Base-by-base conservation (phyloP, 2,113 vertebrate species). In the Oreotrochilus melanogaster region DNA sequence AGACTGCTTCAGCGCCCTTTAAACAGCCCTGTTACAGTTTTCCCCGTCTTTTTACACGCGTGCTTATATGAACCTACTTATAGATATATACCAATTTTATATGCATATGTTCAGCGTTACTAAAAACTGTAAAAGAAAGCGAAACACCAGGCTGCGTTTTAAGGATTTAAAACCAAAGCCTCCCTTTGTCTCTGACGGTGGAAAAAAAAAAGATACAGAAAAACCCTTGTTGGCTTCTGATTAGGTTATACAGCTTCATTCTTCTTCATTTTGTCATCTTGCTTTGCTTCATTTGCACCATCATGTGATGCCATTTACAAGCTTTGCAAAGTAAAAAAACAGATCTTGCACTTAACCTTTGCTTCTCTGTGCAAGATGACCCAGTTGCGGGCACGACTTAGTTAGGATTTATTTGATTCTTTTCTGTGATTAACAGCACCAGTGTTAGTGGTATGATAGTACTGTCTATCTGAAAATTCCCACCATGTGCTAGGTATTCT, bases 271-370 rank as follows among this genome's bases (percentile, higher is more conserved):
- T 97, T 97, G 97, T 96, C 94, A 24, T 97, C 95, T 94, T 78
- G 96, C 96, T 84, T 96, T 89, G 97, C 98, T 98, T 98, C 98
- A 97, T 98, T 98, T 98, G 94, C 97, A 96, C 94, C 70, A 96
- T 97, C 92, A 95, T 96, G 94, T 89, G 58, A 96, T 98, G 97
- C 97, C 97, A 97, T 97, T 98, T 97, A 93, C 95, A 95, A 97
- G 97, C 93, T 96, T 97, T 95, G 86, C 95, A 64, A 96, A 97
- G 96, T 97, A 35, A 88, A 97, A 97, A 97, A 94, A 6, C 86
- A 86, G 94, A 82, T 88, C 97, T 97, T 88, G 27, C 70, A 37
- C 93, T 95, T 96, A 97, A 92, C 96, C 97, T 71, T 84, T 91
- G 83, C 72, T 54, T 97, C 82, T 96, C 96, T 93, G 80, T 95